phyloP scores from a whole-genome alignment of 2,888 invertebrate genomes.

The Timema podura region DNA sequence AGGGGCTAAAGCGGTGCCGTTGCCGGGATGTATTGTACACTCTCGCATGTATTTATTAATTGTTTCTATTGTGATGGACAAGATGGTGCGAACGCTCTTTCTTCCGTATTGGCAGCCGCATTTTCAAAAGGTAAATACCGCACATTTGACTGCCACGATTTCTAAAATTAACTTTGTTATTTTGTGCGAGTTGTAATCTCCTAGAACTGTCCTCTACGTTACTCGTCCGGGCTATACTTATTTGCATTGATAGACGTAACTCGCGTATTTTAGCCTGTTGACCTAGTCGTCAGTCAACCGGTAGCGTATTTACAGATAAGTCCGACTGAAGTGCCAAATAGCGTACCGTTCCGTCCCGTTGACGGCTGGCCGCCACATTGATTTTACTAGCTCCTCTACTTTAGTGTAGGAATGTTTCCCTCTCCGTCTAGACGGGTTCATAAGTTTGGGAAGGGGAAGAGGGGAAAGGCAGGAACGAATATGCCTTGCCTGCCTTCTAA shows the following conservation, averaged over 20 bases:
- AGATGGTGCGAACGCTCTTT: constrained; percentile 47
- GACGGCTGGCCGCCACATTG: constrained; percentile 42
- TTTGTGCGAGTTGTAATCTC: too few species aligned
- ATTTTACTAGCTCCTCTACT: constrained; percentile 44
- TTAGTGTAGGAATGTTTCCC: constrained; percentile 42
- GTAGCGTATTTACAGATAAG: too few species aligned
- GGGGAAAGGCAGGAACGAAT: constrained; percentile 12
- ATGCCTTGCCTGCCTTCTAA: neutral
- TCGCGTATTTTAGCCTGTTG: constrained; percentile 35
- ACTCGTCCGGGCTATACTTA: too few species aligned
- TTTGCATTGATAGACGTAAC: constrained; percentile 42
- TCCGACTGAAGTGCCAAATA: constrained; percentile 21
- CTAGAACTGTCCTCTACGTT: too few species aligned
- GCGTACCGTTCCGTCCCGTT: constrained; percentile 31
- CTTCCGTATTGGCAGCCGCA: constrained; percentile 43
- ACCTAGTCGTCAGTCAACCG: constrained; percentile 24
- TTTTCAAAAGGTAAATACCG: constrained; percentile 44
- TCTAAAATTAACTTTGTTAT: too few species aligned
- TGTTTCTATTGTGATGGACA: too few species aligned
- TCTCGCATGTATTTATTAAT: too few species aligned
- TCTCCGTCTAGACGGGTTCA: constrained; percentile 28
- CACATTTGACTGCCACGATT: too few species aligned
- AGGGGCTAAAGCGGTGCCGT: too few species aligned
- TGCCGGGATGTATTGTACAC: too few species aligned
- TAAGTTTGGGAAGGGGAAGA: neutral